Conservation (phyloP, 2,888 invertebrate genomes). For the Flabesymbios commensalis region DNA sequence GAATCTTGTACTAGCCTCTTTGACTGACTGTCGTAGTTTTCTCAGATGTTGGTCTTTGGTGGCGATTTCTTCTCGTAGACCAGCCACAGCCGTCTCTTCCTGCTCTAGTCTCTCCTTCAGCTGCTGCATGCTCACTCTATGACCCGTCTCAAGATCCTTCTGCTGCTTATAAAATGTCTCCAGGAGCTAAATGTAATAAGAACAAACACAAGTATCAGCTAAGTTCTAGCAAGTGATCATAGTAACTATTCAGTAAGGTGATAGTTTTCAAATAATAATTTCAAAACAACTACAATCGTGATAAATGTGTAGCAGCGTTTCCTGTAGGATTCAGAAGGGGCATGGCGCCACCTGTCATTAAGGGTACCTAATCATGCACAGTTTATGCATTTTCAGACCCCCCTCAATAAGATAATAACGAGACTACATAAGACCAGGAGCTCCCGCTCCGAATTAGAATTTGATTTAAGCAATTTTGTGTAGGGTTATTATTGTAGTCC, state of each 20-base stretch:
- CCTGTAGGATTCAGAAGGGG: no score
- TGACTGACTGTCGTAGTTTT: conserved; percentile 45
- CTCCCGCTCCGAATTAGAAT: no score
- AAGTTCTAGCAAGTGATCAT: not conserved
- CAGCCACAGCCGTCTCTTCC: conserved; percentile 49
- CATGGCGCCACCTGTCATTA: no score
- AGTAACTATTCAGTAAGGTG: not conserved
- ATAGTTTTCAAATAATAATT: not conserved
- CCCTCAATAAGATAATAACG: no score
- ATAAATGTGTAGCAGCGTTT: no score
- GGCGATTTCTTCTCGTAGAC: conserved; percentile 43
- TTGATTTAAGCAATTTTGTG: no score
- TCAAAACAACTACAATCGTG: no score
- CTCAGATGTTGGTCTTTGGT: conserved; percentile 46
- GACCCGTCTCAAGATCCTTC: conserved; percentile 44
- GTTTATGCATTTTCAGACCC: no score
- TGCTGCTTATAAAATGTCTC: conserved; percentile 46
- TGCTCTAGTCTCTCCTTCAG: conserved; percentile 43
- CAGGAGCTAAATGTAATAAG: conserved; percentile 39
- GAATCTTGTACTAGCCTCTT: conserved; percentile 49
- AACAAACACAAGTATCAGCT: not conserved
- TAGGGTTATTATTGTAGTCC: no score
- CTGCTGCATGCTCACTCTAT: conserved; percentile 47
- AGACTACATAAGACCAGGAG: no score
- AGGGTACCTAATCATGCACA: no score